These are phyloP conservation scores for Drosophila ambigua DNA, from an alignment of 1,140 invertebrate species.

Conservation along the genomic window DNA sequence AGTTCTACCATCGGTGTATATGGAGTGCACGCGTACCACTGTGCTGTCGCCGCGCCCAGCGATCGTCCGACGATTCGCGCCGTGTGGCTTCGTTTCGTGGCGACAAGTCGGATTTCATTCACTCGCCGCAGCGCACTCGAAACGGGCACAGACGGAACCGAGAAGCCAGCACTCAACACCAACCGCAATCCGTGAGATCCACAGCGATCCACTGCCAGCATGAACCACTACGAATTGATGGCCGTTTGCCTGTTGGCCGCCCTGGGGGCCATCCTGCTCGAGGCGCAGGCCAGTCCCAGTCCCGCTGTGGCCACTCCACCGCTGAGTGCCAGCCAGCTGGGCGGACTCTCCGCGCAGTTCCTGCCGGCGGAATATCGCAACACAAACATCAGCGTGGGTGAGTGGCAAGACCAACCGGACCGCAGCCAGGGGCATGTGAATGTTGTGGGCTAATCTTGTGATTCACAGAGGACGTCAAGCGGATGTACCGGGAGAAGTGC, in stretches of 20 bases:
- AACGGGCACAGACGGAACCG: slow-evolving; percentile 16
- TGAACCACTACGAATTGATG: slow-evolving; percentile 64
- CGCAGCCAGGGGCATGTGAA: too few relatives aligned
- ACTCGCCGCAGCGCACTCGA: slow-evolving; percentile 23
- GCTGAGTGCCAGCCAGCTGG: slow-evolving; percentile 50
- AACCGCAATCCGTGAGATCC: background rate
- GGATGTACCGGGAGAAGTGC: slow-evolving; percentile 72
- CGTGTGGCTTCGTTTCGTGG: slow-evolving; percentile 6
- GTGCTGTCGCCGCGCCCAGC: background rate
- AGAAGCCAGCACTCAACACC: background rate
- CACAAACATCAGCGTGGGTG: slow-evolving; percentile 63
- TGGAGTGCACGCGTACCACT: slow-evolving; percentile 6
- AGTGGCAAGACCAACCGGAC: slow-evolving; percentile 24
- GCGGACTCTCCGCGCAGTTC: slow-evolving; percentile 55
- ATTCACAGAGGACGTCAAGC: slow-evolving; percentile 57
- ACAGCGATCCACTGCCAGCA: slow-evolving; percentile 9
- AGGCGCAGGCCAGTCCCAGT: slow-evolving; percentile 54
- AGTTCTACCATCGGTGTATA: too few relatives aligned
- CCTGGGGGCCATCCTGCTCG: slow-evolving; percentile 56
- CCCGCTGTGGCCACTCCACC: background rate
- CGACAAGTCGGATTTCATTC: slow-evolving; percentile 24
- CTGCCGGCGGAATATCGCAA: slow-evolving; percentile 69
- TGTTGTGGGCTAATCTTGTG: too few relatives aligned
- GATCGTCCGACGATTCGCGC: background rate
- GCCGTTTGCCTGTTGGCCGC: slow-evolving; percentile 58